Percentiles rank a stretch among this genome's conserved stretches.
These are phyloP conservation scores for Chelon auratus DNA, from an alignment of 2,797 vertebrate genomes.

Conservation along the genomic window DNA sequence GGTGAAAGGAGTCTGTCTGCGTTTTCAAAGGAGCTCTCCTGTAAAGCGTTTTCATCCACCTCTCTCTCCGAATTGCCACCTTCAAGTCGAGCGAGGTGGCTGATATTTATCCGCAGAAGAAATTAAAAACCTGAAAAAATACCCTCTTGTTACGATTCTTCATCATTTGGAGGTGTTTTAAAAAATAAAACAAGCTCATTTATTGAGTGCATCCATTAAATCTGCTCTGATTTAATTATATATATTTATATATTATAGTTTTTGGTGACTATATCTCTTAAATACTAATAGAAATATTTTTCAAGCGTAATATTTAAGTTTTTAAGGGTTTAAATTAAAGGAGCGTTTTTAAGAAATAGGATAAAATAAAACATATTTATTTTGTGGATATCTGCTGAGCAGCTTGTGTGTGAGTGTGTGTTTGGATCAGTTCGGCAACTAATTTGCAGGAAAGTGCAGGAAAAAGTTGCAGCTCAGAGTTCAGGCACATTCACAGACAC, in stretches of 20 bases:
- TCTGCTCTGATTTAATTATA: no score
- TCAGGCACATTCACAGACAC: neutral
- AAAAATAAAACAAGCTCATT: neutral
- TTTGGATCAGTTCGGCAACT: neutral
- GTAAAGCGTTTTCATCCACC: neutral
- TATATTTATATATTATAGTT: no score
- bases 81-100: neutral
- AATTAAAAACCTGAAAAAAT: neutral
- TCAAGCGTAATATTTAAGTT: neutral
- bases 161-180: neutral
- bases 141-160: neutral
- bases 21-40: slow-evolving; percentile 34
- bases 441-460: neutral
- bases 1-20: slow-evolving; percentile 55
- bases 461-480: slow-evolving; percentile 2
- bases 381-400: neutral
- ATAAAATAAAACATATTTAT: neutral
- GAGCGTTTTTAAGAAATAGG: neutral
- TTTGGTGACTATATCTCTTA: no score
- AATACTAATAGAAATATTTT: neutral
- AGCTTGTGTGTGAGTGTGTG: neutral
- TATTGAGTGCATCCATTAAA: no score
- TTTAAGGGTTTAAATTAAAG: neutral
- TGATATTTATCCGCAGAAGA: neutral
- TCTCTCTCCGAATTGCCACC: neutral